phyloP scores from a whole-genome alignment of 2,888 invertebrate species.

The Galeopsomyia nigrocyanea region DNA sequence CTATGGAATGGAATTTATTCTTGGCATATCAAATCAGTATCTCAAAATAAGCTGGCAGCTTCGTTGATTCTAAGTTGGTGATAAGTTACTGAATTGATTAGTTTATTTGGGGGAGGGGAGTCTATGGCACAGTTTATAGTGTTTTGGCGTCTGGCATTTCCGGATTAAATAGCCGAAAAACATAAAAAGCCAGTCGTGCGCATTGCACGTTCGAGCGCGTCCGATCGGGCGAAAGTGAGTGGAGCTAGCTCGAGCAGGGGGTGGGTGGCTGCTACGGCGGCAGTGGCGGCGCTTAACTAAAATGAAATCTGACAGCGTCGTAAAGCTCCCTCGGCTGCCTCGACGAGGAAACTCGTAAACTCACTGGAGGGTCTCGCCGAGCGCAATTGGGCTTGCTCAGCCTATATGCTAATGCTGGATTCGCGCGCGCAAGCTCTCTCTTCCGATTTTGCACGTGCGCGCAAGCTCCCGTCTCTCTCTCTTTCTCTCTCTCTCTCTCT shows the following conservation, averaged over 20 bases:
- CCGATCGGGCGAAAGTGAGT: constrained; percentile 15
- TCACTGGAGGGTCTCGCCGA: constrained; percentile 33
- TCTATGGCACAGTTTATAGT: too few species aligned
- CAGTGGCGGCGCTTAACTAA: constrained; percentile 49
- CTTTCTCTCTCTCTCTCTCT: too few species aligned
- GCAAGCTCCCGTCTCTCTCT: neutral
- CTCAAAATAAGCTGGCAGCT: too few species aligned
- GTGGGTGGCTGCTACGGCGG: constrained; percentile 24
- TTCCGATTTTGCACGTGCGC: neutral
- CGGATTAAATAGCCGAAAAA: constrained; percentile 36
- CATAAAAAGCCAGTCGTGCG: constrained; percentile 23
- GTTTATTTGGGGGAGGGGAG: too few species aligned
- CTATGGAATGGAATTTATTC: too few species aligned
- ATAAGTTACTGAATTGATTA: too few species aligned
- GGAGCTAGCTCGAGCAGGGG: neutral
- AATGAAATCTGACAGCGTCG: constrained; percentile 52
- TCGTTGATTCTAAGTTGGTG: too few species aligned
- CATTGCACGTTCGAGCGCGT: neutral
- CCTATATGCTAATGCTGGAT: neutral
- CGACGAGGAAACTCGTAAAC: constrained; percentile 50
- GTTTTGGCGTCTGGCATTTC: constrained; percentile 6
- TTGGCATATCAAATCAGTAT: too few species aligned
- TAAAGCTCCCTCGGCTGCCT: constrained; percentile 44
- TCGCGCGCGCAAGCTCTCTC: neutral
- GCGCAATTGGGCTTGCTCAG: neutral